A percentile compares a stretch with the other conserved stretches of the same genome.
phyloP scores from a whole-genome alignment of 2,797 vertebrate species.

The Urophycis tenuis region DNA sequence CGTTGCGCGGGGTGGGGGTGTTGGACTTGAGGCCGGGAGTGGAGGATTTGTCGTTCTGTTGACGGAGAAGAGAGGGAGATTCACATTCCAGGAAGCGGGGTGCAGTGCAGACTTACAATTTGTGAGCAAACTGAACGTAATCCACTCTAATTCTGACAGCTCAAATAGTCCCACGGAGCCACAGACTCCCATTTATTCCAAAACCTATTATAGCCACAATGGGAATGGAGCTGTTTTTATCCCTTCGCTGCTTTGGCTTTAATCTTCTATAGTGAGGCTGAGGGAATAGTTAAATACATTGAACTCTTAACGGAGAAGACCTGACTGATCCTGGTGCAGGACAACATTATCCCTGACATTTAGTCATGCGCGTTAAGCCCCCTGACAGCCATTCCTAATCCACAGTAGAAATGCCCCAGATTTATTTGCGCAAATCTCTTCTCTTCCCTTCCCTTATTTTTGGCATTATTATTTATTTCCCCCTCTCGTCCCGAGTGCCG shows the following conservation, averaged over 20 bases:
- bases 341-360: slow-evolving; percentile 73
- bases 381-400: slow-evolving; percentile 66
- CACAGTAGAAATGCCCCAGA: slow-evolving; percentile 57
- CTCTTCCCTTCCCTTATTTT: slow-evolving; percentile 47
- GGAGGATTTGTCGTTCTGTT: slow-evolving; percentile 98
- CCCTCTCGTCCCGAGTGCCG: slow-evolving; percentile 44
- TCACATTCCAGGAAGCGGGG: slow-evolving; percentile 55
- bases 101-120: slow-evolving; percentile 66
- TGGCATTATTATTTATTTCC: slow-evolving; percentile 48
- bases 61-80: slow-evolving; percentile 47
- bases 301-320: slow-evolving; percentile 70
- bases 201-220: slow-evolving; percentile 77
- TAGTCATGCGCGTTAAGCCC: slow-evolving; percentile 71
- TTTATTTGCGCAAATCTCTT: slow-evolving; percentile 57
- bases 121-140: slow-evolving; percentile 68
- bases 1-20: slow-evolving; percentile 92
- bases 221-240: slow-evolving; percentile 67
- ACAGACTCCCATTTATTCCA: slow-evolving; percentile 75
- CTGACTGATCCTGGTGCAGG: slow-evolving; percentile 69
- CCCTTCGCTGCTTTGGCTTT: slow-evolving; percentile 67
- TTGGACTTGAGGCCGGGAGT: slow-evolving; percentile 97
- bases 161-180: slow-evolving; percentile 63
- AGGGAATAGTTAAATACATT: slow-evolving; percentile 69
- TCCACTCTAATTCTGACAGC: slow-evolving; percentile 75
- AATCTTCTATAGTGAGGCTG: slow-evolving; percentile 61